A percentile compares a stretch with the other conserved stretches of the same genome.
Evolutionary conservation across 2,797 vertebrate genomes (phyloP).

Genomic region (Cebuella pygmaea): DNA sequence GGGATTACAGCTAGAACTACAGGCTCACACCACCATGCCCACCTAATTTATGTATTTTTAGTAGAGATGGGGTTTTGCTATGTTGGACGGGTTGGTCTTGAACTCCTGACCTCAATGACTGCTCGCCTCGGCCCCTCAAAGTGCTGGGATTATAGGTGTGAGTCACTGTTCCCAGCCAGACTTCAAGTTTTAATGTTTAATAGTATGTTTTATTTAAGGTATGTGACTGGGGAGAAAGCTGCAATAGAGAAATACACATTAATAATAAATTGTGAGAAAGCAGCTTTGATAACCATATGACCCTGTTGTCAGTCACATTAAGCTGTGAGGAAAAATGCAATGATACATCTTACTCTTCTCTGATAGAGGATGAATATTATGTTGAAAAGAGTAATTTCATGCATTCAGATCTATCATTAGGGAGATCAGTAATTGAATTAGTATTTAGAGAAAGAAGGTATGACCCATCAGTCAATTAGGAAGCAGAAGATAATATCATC

Average conservation of each 20-base stretch:
- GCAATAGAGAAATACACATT: not conserved
- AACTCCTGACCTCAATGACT: not conserved
- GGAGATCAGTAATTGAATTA: slow-evolving; percentile 29
- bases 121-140: not conserved
- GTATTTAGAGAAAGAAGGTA: slow-evolving; percentile 43
- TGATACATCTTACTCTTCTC: not conserved
- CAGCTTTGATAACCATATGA: slow-evolving; percentile 9
- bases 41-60: not conserved
- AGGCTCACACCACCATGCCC: not conserved
- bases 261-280: slow-evolving; percentile 29
- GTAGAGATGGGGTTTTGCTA: not conserved
- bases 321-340: not conserved
- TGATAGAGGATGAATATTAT: not conserved
- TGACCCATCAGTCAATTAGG: not conserved
- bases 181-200: slow-evolving; percentile 58
- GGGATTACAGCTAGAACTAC: not conserved
- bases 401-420: slow-evolving; percentile 2
- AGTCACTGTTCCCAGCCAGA: not conserved
- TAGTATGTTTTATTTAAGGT: slow-evolving; percentile 41
- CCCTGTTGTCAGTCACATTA: not conserved
- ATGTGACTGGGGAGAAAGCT: not conserved
- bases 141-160: not conserved
- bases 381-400: not conserved
- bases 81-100: not conserved
- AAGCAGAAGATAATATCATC: slow-evolving; percentile 6